Conservation (phyloP, 2,113 vertebrate genomes). For the Scolopax mira region DNA sequence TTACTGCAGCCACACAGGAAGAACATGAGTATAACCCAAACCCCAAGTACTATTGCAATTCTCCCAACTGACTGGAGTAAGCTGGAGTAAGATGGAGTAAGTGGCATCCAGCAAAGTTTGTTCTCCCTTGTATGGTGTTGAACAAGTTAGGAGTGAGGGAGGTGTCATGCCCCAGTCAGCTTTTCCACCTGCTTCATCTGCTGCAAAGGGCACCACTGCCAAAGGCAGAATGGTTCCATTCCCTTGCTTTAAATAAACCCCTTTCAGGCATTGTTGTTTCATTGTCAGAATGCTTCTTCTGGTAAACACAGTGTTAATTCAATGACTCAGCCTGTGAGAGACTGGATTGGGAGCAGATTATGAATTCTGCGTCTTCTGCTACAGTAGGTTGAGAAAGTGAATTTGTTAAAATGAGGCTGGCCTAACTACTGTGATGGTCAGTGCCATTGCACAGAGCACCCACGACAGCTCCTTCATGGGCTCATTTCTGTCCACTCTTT, state of each 20-base stretch:
- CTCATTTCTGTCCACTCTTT: background rate
- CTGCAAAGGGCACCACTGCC: background rate
- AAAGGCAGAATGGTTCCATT: background rate
- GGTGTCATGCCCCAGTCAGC: background rate
- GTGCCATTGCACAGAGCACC: background rate
- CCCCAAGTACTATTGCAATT: fast-evolving
- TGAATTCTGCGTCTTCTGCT: background rate
- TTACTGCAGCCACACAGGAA: background rate
- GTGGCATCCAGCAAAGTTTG: background rate
- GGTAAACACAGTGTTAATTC: background rate
- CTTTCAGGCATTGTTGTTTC: background rate
- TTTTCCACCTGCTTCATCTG: background rate
- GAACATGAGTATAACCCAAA: background rate
- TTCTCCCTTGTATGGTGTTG: background rate
- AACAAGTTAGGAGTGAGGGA: background rate
- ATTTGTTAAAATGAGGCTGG: background rate
- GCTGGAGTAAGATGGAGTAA: no score
- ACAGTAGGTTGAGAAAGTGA: background rate
- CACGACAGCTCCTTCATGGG: background rate
- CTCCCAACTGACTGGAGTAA: background rate
- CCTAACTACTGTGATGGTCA: background rate
- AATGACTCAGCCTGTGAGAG: background rate
- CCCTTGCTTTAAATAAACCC: background rate
- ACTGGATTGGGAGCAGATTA: background rate
- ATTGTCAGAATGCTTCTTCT: background rate